A percentile compares a stretch with the other conserved stretches of the same genome.
Evolutionary conservation across 2,113 vertebrate species (phyloP).

Genomic region (Sorex fumeus): DNA sequence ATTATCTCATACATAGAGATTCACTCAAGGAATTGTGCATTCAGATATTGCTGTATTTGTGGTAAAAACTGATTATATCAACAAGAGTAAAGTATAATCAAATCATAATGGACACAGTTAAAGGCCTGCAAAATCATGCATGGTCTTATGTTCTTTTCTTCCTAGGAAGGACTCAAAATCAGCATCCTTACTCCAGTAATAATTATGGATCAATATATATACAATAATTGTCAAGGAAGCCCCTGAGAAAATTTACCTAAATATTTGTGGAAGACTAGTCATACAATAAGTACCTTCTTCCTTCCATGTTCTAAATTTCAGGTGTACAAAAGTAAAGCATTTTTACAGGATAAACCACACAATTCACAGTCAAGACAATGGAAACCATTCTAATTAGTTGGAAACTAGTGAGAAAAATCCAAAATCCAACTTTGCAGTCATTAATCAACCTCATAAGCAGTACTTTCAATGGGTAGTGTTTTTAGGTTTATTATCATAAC

Average conservation of each 20-base stretch:
- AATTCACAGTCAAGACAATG: not conserved
- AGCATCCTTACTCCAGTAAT: not conserved
- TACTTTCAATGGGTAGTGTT: not conserved
- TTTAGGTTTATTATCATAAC: not conserved
- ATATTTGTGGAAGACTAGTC: not conserved
- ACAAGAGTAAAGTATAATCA: not conserved
- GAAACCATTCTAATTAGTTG: not conserved
- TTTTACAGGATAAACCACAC: not conserved
- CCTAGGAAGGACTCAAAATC: not conserved
- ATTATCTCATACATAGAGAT: not conserved
- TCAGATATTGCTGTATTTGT: not conserved
- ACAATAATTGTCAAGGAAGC: not conserved
- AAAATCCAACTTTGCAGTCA: not conserved
- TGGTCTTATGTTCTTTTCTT: not conserved
- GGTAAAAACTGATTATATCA: not conserved
- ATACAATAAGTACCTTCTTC: not conserved
- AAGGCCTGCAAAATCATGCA: not conserved
- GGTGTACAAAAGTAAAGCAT: not conserved
- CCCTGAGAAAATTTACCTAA: not conserved
- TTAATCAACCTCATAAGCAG: not conserved
- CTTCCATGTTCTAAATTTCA: not conserved
- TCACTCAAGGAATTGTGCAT: not conserved
- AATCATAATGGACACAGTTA: not conserved
- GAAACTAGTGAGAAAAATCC: not conserved
- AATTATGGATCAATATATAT: not conserved